These are phyloP conservation scores for Poecile atricapillus DNA, from an alignment of 2,113 vertebrate species.

Conservation along the genomic window DNA sequence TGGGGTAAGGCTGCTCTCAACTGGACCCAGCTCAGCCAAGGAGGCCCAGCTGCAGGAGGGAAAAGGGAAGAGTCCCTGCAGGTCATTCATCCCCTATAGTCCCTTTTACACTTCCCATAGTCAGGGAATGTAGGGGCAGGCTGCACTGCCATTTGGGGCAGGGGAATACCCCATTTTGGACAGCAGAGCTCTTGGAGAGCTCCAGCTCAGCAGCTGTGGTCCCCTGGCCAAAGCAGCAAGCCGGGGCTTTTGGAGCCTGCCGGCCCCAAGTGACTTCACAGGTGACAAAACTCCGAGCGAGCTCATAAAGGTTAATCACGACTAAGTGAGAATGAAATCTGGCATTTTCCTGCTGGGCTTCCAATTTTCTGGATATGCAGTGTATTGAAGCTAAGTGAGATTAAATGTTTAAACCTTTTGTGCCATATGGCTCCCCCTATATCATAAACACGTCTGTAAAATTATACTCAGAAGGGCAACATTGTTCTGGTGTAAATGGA, in stretches of 20 bases:
- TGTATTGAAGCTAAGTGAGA: conserved; percentile 46
- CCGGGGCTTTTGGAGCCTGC: not conserved
- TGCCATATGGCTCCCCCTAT: conserved; percentile 47
- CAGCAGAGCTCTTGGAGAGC: not conserved
- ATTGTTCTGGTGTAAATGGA: not conserved
- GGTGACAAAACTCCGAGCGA: not conserved
- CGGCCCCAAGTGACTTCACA: not conserved
- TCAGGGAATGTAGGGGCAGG: not conserved
- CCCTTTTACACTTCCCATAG: not conserved
- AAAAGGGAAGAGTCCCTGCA: not conserved
- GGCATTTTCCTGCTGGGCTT: conserved; percentile 55
- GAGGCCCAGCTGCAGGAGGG: not conserved
- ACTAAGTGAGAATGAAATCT: conserved; percentile 51
- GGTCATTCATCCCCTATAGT: fast-evolving
- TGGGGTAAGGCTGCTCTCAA: not conserved
- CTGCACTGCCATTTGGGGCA: fast-evolving
- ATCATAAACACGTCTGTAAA: conserved; percentile 38
- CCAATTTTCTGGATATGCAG: conserved; percentile 26
- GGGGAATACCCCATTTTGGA: not conserved
- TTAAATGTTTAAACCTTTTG: conserved; percentile 41
- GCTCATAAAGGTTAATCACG: conserved; percentile 39
- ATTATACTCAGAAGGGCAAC: not conserved
- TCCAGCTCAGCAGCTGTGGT: not conserved
- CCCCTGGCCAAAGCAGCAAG: not conserved
- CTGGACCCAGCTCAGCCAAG: not conserved